Base-by-base conservation (phyloP, 2,797 vertebrate genomes). In the Rhynchonycteris naso region DNA sequence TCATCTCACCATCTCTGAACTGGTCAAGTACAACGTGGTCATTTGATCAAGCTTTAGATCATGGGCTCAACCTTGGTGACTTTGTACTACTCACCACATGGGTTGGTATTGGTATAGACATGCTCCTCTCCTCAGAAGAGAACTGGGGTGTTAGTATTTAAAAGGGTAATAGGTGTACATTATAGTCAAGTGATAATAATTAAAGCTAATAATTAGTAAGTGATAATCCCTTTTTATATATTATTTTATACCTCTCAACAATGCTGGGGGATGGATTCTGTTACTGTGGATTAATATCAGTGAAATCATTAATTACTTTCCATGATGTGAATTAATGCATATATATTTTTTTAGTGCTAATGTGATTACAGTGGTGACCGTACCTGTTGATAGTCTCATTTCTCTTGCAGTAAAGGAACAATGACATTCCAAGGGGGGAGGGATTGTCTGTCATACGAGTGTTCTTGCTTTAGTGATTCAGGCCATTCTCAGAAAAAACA, bases 331-430 rank as follows among this genome's bases (percentile, higher is more conserved):
- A 84, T 74, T 81, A 92, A 90, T 85, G 65, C 82, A 90, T 79
- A 79, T 18, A 38, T 86, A 78, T 5, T 22, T 80, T 78, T 82
- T 86, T 89, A 93, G 71, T 50, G 33, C 76, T 66, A 94, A 88
- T 19, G 33, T 78, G 63, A 90, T 94, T 93, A 30, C 0, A 52
- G 47, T 4, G 13, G 63, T 78, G 81, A 82, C 16, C 65, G 11
- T 89, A 78, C 0, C 33, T 28, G 87, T 26, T 52, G 66, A 83
- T 74, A 76, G 81, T 84, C 19, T 79, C 69, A 88, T 95, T 96
- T 95, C 33, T 92, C 50, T 89, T 91, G 19, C 19, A 85, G 35
- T 80, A 89, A 92, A 82, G n/a, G 75, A 89, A 95, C 86, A 94
- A 21, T 82, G 50, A 52, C 94, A 96, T 95, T 92, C 30, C 26